These are phyloP conservation scores for rabbit (Oryctolagus cuniculus) DNA, from an alignment of 2,113 vertebrate genomes.

Conservation along the genomic window DNA sequence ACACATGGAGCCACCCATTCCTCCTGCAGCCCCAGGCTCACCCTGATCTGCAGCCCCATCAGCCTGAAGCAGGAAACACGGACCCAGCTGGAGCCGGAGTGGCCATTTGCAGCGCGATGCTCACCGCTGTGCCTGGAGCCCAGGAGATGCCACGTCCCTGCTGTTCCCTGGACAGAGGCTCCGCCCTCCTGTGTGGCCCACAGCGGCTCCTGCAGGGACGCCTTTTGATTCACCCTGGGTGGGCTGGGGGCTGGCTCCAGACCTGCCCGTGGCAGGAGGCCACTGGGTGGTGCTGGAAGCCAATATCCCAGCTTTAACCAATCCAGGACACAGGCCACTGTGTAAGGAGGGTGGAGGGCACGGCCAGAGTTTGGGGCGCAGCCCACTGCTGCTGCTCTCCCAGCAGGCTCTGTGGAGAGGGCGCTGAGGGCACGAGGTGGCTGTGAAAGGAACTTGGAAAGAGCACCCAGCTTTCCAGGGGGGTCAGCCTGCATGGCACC, in stretches of 20 bases:
- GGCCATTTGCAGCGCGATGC: background rate
- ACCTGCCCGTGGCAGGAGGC: background rate
- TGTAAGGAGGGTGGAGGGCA: background rate
- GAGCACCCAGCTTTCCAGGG: background rate
- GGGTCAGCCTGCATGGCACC: background rate
- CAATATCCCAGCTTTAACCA: background rate
- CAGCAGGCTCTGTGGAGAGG: background rate
- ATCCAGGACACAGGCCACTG: background rate
- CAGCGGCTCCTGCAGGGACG: background rate
- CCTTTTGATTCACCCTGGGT: background rate
- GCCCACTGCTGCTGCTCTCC: background rate
- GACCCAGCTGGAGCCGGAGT: background rate
- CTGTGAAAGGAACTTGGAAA: background rate
- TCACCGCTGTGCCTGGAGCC: background rate
- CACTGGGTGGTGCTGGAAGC: background rate
- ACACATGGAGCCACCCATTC: background rate
- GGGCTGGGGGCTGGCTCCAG: background rate
- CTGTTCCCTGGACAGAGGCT: background rate
- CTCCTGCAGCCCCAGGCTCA: background rate
- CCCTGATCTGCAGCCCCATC: background rate
- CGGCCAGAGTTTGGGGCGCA: background rate
- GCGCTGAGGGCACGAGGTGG: background rate
- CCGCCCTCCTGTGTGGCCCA: background rate
- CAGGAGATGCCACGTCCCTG: background rate
- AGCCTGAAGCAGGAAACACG: background rate